Conservation (phyloP, 2,888 invertebrate species). For the Neoascia interrupta region DNA sequence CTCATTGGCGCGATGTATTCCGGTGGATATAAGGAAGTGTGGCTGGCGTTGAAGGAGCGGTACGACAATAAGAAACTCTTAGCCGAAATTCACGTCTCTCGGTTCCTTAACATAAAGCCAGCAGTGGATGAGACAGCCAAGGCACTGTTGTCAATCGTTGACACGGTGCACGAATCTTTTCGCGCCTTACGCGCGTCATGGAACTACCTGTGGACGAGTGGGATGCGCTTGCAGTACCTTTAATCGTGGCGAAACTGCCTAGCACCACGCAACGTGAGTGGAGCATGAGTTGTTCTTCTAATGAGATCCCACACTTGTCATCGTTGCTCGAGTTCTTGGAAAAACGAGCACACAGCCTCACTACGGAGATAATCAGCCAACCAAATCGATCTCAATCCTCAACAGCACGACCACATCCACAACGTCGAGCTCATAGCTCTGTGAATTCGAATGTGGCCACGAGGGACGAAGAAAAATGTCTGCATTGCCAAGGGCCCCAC, state of each 20-base stretch:
- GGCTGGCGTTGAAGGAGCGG: constrained; percentile 24
- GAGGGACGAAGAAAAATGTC: constrained; percentile 4
- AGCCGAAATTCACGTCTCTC: constrained; percentile 40
- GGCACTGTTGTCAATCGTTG: constrained; percentile 24
- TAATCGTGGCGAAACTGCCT: constrained; percentile 18
- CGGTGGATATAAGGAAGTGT: constrained; percentile 34
- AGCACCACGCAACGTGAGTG: constrained; percentile 4
- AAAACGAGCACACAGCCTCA: constrained; percentile 25
- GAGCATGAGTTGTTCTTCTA: constrained; percentile 8
- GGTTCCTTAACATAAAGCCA: constrained; percentile 29
- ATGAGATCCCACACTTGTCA: constrained; percentile 20
- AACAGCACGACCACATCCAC: background rate
- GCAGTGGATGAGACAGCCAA: constrained; percentile 16
- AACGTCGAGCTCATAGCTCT: background rate
- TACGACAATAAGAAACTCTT: constrained; percentile 39
- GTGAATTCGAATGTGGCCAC: constrained; percentile 1
- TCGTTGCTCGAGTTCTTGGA: constrained; percentile 24
- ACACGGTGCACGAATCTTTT: constrained; percentile 15
- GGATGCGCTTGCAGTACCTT: constrained; percentile 6
- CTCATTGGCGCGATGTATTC: constrained; percentile 39
- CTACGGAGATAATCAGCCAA: background rate
- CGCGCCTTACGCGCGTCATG: constrained; percentile 13
- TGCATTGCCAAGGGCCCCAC: constrained; percentile 23
- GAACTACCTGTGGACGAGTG: constrained; percentile 17
- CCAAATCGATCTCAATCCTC: background rate